These are phyloP conservation scores for Isurus oxyrinchus DNA, from an alignment of 2,113 vertebrate species.

Conservation along the genomic window DNA sequence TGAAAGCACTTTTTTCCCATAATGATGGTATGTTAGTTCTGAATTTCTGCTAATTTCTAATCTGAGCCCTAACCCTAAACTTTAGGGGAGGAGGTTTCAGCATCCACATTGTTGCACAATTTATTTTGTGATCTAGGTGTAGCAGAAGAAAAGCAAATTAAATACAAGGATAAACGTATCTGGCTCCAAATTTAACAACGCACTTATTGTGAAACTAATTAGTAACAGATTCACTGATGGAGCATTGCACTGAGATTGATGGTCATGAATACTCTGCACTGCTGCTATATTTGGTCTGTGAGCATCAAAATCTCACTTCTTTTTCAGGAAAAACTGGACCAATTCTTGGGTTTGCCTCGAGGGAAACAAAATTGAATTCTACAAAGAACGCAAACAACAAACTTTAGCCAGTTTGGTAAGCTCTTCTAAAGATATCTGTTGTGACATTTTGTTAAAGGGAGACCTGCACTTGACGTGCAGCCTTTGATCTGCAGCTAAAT, in stretches of 20 bases:
- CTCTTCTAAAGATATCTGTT: conserved; percentile 41
- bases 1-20: background rate
- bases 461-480: conserved; percentile 6
- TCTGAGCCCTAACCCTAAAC: background rate
- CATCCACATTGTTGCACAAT: background rate
- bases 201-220: background rate
- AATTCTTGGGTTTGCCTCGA: conserved; percentile 74
- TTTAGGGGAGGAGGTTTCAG: background rate
- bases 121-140: background rate
- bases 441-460: conserved; percentile 43
- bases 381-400: conserved; percentile 83
- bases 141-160: background rate
- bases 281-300: background rate
- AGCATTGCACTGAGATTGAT: background rate
- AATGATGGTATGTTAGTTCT: background rate
- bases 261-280: background rate
- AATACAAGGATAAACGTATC: background rate
- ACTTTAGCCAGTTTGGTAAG: conserved; percentile 64
- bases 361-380: conserved; percentile 69
- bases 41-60: background rate
- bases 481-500: conserved; percentile 32
- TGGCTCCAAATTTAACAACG: background rate
- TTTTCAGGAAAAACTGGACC: conserved; percentile 81
- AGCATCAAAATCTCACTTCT: conserved; percentile 19
- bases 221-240: background rate